Conservation (phyloP, 2,113 vertebrate species). For the Lophura nycthemera region DNA sequence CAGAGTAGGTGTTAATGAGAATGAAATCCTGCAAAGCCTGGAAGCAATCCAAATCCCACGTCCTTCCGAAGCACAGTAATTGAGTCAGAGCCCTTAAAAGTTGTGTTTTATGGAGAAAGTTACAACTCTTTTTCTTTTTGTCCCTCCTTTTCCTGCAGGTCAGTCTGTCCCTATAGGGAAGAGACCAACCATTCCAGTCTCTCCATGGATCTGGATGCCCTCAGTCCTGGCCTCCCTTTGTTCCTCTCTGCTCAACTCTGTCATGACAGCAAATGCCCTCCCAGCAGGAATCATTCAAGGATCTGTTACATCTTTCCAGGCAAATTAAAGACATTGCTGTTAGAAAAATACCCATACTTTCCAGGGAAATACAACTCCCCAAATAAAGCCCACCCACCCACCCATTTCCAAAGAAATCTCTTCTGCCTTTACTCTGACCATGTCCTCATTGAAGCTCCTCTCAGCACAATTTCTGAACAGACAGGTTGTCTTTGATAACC, state of each 20-base stretch:
- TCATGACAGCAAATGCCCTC: rapidly evolving
- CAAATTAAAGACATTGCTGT: not conserved
- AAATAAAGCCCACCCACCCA: rapidly evolving
- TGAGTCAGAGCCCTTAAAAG: not conserved
- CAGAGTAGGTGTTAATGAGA: not conserved
- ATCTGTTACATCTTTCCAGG: not conserved
- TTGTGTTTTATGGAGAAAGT: not conserved
- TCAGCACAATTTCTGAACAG: not conserved
- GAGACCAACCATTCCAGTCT: not conserved
- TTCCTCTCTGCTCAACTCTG: not conserved
- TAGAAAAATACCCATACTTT: not conserved
- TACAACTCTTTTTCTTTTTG: not conserved
- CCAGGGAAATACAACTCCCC: not conserved
- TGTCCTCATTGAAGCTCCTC: not conserved
- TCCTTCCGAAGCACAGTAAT: not conserved
- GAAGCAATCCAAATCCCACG: not conserved
- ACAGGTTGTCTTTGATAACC: rapidly evolving
- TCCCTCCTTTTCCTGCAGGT: not conserved
- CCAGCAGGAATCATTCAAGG: not conserved
- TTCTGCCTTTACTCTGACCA: not conserved
- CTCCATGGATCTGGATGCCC: rapidly evolving
- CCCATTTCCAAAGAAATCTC: not conserved
- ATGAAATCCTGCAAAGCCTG: not conserved
- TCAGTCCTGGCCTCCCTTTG: not conserved
- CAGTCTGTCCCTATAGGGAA: not conserved